Percentiles rank a stretch among this genome's conserved stretches.
phyloP scores from a whole-genome alignment of 2,888 invertebrate species.

The Theodoxus fluviatilis region DNA sequence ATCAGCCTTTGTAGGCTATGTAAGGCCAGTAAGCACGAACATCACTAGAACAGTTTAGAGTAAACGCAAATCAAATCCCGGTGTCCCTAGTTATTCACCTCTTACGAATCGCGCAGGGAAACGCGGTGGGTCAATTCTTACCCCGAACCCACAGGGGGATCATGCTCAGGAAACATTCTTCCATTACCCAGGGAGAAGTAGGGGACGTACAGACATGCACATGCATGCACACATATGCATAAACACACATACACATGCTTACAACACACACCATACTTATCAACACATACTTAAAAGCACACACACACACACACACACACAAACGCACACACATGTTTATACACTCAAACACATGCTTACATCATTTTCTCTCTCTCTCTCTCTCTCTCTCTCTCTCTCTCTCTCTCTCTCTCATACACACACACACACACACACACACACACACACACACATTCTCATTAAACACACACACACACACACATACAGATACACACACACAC shows the following conservation, averaged over 20 bases:
- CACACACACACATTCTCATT: neutral
- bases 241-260: neutral
- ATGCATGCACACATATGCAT: conserved; percentile 4
- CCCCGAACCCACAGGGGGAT: too few relatives aligned
- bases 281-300: conserved; percentile 4
- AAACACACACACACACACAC: neutral
- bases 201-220: conserved; percentile 13
- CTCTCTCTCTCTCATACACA: neutral
- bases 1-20: too few relatives aligned
- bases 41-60: too few relatives aligned
- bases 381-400: conserved; percentile 2
- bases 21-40: too few relatives aligned
- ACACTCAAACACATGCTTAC: conserved; percentile 20
- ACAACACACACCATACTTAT: neutral
- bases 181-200: too few relatives aligned
- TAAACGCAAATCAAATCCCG: too few relatives aligned
- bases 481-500: too few relatives aligned
- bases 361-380: neutral
- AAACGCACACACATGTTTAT: conserved; percentile 25
- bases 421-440: neutral
- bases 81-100: too few relatives aligned
- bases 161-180: too few relatives aligned
- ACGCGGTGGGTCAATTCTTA: too few relatives aligned
- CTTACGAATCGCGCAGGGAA: too few relatives aligned
- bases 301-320: conserved; percentile 22